Conservation (phyloP, 2,797 vertebrate species). For the Pseudochirops cupreus region DNA sequence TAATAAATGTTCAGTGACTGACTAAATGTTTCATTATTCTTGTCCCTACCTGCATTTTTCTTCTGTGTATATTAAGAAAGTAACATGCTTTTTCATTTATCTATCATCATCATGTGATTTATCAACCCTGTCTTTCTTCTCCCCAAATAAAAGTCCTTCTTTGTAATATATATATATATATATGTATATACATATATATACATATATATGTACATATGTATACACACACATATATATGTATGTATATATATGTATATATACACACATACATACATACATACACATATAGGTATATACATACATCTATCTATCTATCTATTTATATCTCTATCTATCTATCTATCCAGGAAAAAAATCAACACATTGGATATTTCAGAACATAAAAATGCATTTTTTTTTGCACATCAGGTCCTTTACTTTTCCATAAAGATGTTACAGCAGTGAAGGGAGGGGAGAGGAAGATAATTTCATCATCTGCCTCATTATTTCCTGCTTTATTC, state of each 20-base stretch:
- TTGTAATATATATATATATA: neutral
- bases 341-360: neutral
- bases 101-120: neutral
- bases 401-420: neutral
- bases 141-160: neutral
- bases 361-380: neutral
- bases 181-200: too few relatives aligned
- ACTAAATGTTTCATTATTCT: neutral
- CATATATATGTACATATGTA: too few relatives aligned
- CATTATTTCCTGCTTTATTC: neutral
- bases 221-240: too few relatives aligned
- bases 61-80: neutral
- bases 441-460: too few relatives aligned
- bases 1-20: neutral
- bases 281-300: too few relatives aligned
- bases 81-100: neutral
- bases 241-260: too few relatives aligned
- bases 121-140: neutral
- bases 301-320: too few relatives aligned
- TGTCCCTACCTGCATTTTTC: neutral
- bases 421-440: neutral
- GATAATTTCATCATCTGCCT: neutral
- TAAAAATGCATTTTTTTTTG: neutral
- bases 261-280: too few relatives aligned
- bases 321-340: too few relatives aligned